Evolutionary conservation across 2,113 vertebrate genomes (phyloP).

Genomic region (Megaceryle maxima): DNA sequence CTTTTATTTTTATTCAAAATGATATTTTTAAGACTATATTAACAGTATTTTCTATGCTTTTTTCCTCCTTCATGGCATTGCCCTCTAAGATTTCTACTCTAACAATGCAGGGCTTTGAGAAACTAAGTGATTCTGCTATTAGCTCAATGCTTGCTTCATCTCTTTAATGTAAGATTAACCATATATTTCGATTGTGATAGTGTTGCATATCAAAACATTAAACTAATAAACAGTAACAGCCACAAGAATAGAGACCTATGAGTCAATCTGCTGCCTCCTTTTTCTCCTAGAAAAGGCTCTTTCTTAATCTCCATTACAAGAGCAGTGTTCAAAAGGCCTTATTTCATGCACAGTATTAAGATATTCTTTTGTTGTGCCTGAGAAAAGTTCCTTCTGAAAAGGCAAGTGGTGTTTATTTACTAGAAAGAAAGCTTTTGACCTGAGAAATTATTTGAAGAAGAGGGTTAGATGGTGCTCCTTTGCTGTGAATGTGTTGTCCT

Average conservation of each 20-base stretch:
- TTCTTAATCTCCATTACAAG: background rate
- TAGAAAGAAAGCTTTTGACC: background rate
- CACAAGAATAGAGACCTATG: background rate
- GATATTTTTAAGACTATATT: background rate
- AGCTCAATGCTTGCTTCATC: background rate
- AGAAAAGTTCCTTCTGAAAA: background rate
- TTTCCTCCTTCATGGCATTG: background rate
- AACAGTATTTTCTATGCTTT: background rate
- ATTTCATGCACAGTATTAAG: background rate
- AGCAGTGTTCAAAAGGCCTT: background rate
- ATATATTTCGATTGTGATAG: background rate
- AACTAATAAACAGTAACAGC: background rate
- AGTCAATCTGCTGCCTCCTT: background rate
- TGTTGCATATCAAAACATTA: background rate
- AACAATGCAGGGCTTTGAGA: background rate
- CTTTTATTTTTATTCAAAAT: background rate
- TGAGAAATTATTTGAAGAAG: background rate
- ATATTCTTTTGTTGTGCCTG: background rate
- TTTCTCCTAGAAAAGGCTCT: background rate
- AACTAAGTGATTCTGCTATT: background rate
- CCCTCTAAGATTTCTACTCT: background rate
- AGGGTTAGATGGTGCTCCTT: background rate
- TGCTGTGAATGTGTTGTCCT: accelerated
- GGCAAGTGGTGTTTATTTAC: background rate
- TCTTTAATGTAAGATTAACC: background rate